A percentile compares a stretch with the other conserved stretches of the same genome.
Evolutionary conservation across 1,140 invertebrate species (phyloP).

Genomic region (Drosophila littoralis): DNA sequence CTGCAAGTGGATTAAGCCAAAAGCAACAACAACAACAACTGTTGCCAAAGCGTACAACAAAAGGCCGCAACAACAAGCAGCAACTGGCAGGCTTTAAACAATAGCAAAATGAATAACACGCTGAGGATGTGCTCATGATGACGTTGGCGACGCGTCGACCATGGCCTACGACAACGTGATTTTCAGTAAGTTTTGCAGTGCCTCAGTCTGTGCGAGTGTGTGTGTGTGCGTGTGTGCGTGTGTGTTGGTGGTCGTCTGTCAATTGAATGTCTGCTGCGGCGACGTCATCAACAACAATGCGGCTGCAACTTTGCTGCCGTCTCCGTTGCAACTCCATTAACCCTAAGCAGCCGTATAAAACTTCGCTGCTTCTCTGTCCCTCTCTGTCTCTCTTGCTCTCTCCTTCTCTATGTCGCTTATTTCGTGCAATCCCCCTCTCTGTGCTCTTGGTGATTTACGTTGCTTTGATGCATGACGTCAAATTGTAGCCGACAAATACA

Average conservation of each 20-base stretch:
- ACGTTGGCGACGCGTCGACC: conserved; percentile 62
- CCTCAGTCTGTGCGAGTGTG: conserved; percentile 20
- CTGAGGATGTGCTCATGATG: conserved; percentile 68
- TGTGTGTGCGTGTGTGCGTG: conserved; percentile 40
- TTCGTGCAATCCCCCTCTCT: conserved; percentile 14
- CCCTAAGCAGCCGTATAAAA: conserved; percentile 54
- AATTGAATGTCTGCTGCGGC: conserved; percentile 75
- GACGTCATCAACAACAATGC: conserved; percentile 54
- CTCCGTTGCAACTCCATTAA: conserved; percentile 74
- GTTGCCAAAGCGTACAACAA: conserved; percentile 6
- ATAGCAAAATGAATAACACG: conserved; percentile 74
- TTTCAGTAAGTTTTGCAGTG: conserved; percentile 71
- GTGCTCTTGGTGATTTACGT: conserved; percentile 65
- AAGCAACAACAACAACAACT: conserved; percentile 34
- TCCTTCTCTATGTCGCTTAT: neutral
- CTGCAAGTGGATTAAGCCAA: conserved; percentile 64
- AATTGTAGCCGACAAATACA: conserved; percentile 58
- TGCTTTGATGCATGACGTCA: conserved; percentile 78
- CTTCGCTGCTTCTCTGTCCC: conserved; percentile 17
- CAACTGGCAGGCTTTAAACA: conserved; percentile 63
- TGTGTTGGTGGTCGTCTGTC: conserved; percentile 68
- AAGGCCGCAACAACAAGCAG: conserved; percentile 23
- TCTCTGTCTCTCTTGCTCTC: neutral
- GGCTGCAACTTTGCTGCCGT: conserved; percentile 44
- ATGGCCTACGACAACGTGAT: conserved; percentile 81